phyloP scores from a whole-genome alignment of 1,140 invertebrate species.

The Helicoverpa zea region DNA sequence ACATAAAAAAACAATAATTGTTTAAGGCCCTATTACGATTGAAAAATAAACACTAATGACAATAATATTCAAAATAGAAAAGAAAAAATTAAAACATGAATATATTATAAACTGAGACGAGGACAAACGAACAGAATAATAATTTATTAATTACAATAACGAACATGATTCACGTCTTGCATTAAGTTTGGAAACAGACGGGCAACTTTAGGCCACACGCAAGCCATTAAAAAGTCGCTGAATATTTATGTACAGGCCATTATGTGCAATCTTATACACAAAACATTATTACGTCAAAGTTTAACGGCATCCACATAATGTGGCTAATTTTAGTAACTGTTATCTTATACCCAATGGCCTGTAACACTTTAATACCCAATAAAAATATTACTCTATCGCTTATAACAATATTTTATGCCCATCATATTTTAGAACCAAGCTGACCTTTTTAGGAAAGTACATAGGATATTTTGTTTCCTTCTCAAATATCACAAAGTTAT shows the following conservation, averaged over 20 bases:
- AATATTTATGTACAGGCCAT: neutral
- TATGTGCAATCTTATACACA: neutral
- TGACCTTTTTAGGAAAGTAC: neutral
- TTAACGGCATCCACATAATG: conserved; percentile 1
- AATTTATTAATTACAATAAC: conserved; percentile 38
- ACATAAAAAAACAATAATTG: neutral
- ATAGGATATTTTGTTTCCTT: neutral
- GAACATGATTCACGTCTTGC: conserved; percentile 1
- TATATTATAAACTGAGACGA: conserved; percentile 17
- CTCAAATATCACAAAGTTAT: neutral
- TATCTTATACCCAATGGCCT: conserved; percentile 12
- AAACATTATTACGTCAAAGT: neutral
- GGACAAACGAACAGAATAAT: conserved; percentile 38
- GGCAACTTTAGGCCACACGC: neutral
- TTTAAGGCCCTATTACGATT: neutral
- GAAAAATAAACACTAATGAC: conserved; percentile 9
- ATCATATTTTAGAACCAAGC: neutral
- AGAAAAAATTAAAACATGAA: conserved; percentile 20
- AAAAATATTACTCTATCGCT: conserved; percentile 5
- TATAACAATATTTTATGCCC: neutral
- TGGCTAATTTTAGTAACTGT: conserved; percentile 18
- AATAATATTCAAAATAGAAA: conserved; percentile 8
- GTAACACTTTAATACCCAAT: conserved; percentile 9
- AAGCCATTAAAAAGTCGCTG: conserved; percentile 5
- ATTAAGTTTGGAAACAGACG: neutral